Evolutionary conservation across 2,113 vertebrate genomes (phyloP), one percentile per base, ranked within the genome.

Genomic region (Piaya cayana): DNA sequence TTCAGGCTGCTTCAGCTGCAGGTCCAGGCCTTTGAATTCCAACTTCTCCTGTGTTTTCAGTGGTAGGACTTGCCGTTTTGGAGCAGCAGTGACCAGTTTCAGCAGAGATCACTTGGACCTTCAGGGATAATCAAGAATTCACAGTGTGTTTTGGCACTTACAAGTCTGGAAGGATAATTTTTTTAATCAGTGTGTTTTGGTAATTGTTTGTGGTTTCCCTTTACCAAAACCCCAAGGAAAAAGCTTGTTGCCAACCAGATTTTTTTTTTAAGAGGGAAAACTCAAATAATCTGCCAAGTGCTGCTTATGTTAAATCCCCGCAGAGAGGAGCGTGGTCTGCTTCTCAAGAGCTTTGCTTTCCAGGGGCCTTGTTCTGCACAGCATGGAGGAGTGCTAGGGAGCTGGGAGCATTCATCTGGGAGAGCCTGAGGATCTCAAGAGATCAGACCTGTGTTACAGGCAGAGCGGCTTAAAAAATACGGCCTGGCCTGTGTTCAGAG

Each of bases 141-240:
- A 20, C 63, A 21, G 18, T 63, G 42, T 82, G 29, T 87, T 90
- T 83, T 93, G 94, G 56, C 79, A 81, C 49, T 81, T 18, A 16
- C 2, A 30, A 59, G 21, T 60, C 72, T 78, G 52, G 42, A 88
- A 75, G 30, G 79, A 71, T 92, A 75, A 63, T 39, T 75, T 92
- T 93, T 90, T 94, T 93, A 70, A 94, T 90, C 72, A 39, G 29
- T n/a, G 19, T 83, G n/a, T 86, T 96, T 94, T 93, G 82, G 80
- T 92, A 86, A 90, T 94, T 93, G 63, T 92, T 90, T 91, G 69
- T 95, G 69, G 85, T 71, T 93, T 94, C 60, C 15, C 32, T 78
- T 86, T 88, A 84, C 88, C 90, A 79, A 84, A 94, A 69, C 76
- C 67, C 22, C 12, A 32, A 53, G 77, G 82, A 30, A 60, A 83